These are phyloP conservation scores for Anodontia alba DNA, from an alignment of 2,888 invertebrate species.

Conservation along the genomic window DNA sequence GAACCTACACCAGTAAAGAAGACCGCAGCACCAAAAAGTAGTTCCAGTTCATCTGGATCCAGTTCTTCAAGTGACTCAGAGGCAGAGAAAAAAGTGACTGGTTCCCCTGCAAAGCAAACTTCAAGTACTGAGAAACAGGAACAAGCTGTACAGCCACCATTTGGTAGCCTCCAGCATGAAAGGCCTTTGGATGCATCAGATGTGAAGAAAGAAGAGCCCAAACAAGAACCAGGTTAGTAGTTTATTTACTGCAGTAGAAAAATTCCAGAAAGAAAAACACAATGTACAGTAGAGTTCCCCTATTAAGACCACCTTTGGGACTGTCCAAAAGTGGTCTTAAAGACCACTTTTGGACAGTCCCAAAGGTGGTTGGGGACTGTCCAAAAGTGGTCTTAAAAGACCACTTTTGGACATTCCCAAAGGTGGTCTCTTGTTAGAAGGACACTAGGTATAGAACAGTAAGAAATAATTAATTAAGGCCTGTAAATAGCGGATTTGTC, in stretches of 20 bases:
- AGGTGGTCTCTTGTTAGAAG: no score
- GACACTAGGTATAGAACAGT: no score
- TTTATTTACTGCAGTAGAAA: neutral
- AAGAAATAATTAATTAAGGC: no score
- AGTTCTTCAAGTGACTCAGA: conserved; percentile 29
- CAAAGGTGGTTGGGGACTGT: no score
- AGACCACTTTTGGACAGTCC: no score
- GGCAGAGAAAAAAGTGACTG: conserved; percentile 11
- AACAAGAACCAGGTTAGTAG: neutral
- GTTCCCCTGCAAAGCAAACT: neutral
- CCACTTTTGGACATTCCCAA: no score
- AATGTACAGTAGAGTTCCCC: no score
- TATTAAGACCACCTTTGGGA: no score
- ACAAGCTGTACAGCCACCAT: neutral
- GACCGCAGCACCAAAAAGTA: conserved; percentile 18
- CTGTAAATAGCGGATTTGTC: no score
- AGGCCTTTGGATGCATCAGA: neutral
- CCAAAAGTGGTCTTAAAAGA: no score
- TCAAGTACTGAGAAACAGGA: neutral
- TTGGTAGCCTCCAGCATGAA: conserved; percentile 3
- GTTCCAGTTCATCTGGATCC: conserved; percentile 25
- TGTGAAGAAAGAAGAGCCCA: neutral
- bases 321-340: no score
- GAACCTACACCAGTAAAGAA: neutral
- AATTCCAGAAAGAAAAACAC: no score